A percentile compares a stretch with the other conserved stretches of the same genome.
These are phyloP conservation scores for Brachyistius frenatus DNA, from an alignment of 2,113 vertebrate genomes.

Conservation along the genomic window DNA sequence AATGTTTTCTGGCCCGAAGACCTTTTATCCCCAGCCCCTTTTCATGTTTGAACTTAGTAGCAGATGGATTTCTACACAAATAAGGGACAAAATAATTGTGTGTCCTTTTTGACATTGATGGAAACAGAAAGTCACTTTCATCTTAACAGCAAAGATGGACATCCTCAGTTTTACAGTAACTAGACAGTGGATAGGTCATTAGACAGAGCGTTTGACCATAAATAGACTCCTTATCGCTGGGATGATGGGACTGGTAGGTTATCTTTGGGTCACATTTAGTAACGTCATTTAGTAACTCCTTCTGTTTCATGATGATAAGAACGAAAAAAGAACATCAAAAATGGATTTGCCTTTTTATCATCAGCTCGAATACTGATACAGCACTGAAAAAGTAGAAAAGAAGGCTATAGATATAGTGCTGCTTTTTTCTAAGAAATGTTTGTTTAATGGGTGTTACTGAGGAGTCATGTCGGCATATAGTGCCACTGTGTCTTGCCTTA, in stretches of 20 bases:
- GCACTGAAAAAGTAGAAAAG: constrained; percentile 13
- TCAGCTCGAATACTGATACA: neutral
- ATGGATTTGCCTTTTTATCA: neutral
- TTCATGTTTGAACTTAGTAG: neutral
- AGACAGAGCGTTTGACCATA: constrained; percentile 15
- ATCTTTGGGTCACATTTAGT: constrained; percentile 21
- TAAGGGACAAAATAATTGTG: neutral
- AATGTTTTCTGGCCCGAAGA: neutral
- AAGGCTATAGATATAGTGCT: neutral
- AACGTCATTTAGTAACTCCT: constrained; percentile 28
- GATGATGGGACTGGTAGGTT: constrained; percentile 29
- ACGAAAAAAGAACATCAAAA: neutral
- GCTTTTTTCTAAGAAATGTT: constrained; percentile 12
- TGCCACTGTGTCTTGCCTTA: constrained; percentile 27
- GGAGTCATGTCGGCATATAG: neutral
- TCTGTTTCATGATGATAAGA: constrained; percentile 22
- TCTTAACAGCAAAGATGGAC: constrained; percentile 10
- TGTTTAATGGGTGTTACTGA: constrained; percentile 20
- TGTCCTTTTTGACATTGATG: neutral
- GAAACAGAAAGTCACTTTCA: neutral
- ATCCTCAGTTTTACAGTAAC: neutral
- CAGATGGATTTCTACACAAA: neutral
- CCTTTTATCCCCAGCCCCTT: neutral
- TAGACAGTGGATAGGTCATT: constrained; percentile 1
- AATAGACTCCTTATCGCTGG: constrained; percentile 29